Conservation (phyloP, 2,888 invertebrate species). For the Rhyacophila evoluta region DNA sequence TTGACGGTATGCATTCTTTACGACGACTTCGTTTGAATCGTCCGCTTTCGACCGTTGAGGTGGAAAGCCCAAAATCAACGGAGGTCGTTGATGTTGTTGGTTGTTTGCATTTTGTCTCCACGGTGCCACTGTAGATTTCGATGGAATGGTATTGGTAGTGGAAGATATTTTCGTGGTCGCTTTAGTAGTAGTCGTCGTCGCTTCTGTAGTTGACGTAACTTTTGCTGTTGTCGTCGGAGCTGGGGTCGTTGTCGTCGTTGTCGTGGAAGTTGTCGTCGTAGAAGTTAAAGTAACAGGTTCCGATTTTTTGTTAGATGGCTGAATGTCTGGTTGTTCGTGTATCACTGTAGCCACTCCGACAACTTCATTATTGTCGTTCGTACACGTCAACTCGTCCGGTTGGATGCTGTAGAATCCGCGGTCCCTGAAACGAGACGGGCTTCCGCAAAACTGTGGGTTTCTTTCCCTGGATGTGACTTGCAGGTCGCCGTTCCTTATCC, state of each 20-base stretch:
- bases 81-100: constrained; percentile 72
- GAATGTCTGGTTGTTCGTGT: constrained; percentile 60
- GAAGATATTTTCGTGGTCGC: constrained; percentile 48
- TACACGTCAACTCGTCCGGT: constrained; percentile 78
- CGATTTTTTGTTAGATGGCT: constrained; percentile 57
- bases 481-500: constrained; percentile 88
- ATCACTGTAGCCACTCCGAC: constrained; percentile 71
- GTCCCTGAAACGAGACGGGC: constrained; percentile 82
- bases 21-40: constrained; percentile 81
- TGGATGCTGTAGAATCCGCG: constrained; percentile 89
- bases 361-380: constrained; percentile 63
- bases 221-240: constrained; percentile 53
- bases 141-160: constrained; percentile 6
- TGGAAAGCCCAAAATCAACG: constrained; percentile 79
- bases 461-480: constrained; percentile 93
- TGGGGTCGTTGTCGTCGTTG: constrained; percentile 57
- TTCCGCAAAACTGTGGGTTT: constrained; percentile 93
- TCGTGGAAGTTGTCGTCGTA: constrained; percentile 58
- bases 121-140: constrained; percentile 63
- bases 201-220: constrained; percentile 56
- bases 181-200: constrained; percentile 56
- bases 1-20: constrained; percentile 86
- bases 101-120: constrained; percentile 65
- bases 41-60: constrained; percentile 75
- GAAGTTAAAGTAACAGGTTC: constrained; percentile 58